phyloP scores from a whole-genome alignment of 2,888 invertebrate species.

The Idaea dimidiata region DNA sequence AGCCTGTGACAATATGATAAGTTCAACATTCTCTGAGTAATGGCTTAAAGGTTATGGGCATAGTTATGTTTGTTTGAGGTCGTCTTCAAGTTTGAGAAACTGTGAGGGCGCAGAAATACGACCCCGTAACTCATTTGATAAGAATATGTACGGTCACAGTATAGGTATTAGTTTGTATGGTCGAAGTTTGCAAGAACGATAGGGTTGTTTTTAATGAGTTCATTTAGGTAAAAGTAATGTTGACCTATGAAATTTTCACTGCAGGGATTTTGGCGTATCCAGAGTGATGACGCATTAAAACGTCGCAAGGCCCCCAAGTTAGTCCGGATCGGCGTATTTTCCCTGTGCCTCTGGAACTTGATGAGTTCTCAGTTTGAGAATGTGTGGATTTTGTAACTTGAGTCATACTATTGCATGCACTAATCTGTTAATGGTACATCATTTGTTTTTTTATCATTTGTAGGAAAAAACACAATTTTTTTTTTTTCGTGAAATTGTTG shows the following conservation, averaged over 20 bases:
- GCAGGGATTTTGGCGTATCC: neutral
- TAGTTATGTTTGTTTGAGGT: conserved; percentile 7
- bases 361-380: neutral
- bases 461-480: no score
- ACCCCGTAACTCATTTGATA: neutral
- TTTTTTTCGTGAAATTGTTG: no score
- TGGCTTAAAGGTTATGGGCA: conserved; percentile 11
- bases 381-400: neutral
- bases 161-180: neutral
- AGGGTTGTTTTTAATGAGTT: neutral
- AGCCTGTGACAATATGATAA: conserved; percentile 8
- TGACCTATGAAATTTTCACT: neutral
- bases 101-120: neutral
- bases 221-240: neutral
- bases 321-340: neutral
- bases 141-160: neutral
- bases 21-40: conserved; percentile 10
- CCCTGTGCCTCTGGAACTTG: neutral
- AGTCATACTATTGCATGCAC: no score
- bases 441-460: no score
- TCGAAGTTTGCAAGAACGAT: neutral
- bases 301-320: neutral
- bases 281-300: neutral
- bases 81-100: conserved; percentile 3
- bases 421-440: no score